Base-by-base conservation (phyloP, 2,888 invertebrate species). In the Eilema sororculum region DNA sequence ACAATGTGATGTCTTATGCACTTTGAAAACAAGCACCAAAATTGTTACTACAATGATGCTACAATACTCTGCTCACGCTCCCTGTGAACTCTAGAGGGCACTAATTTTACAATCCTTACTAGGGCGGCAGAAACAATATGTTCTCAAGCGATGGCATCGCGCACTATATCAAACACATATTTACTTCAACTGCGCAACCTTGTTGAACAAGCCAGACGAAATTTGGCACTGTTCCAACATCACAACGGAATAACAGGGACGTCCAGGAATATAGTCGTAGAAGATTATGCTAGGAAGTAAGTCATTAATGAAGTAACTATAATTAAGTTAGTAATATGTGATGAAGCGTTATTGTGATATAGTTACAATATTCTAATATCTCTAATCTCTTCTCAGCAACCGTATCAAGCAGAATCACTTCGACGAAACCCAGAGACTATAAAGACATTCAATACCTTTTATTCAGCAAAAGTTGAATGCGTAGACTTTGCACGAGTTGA, bases 171-270 rank as follows among this genome's bases (percentile, higher is more conserved):
- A 74, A 93, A 96, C 68, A 85, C 96, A 0, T 88, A 93, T 80
- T 90, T 93, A n/a, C 84, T 95, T 24, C 95, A 92, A 73, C 87
- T 95, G 30, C 89, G 93, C 4, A 94, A 95, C 86, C 86, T 95
- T 79, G 93, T 97, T 73, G 93, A 96, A 73, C 89, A 90, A 60
- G 98, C 99, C n/a, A 96, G 99, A 41, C 96, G 97, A 67, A 96
- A 97, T 80, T 96, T 99, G 41, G 96, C 98, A 0, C 95, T 99
- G 72, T 99, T 99, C 95, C 99, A 99, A 91, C 99, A 99, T 92
- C 99, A 99, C 92, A 99, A 99, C 92, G 99, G 98, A 25, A 97
- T 99, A 81, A 98, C 99, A 0, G 99, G 99, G 68, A 99, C 99
- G 0, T 97, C 98, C 0, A 97, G 98, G 84, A 98, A 98, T 86